Evolutionary conservation across 1,140 invertebrate genomes (phyloP).

Genomic region (Acromyrmex heyeri): DNA sequence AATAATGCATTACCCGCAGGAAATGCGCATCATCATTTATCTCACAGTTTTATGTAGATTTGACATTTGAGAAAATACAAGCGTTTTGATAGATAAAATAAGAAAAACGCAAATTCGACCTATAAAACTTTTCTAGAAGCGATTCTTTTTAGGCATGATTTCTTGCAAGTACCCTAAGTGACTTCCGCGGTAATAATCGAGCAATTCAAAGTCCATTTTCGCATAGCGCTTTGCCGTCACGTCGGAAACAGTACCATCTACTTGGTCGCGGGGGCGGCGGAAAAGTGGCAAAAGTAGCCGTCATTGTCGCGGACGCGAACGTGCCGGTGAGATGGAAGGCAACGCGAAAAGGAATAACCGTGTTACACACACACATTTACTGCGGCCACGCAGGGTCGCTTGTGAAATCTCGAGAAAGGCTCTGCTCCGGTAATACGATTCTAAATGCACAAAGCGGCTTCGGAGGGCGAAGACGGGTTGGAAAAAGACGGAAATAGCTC

Average conservation of each 20-base stretch:
- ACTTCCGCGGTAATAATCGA: slow-evolving; percentile 70
- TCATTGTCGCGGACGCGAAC: slow-evolving; percentile 69
- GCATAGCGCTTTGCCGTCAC: slow-evolving; percentile 64
- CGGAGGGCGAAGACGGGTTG: neutral
- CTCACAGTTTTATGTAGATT: neutral
- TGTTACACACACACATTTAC: slow-evolving; percentile 67
- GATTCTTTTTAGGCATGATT: slow-evolving; percentile 15
- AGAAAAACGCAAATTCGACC: neutral
- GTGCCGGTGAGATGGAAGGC: slow-evolving; percentile 55
- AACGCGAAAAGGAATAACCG: slow-evolving; percentile 66
- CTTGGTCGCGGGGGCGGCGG: slow-evolving; percentile 31
- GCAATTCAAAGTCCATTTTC: slow-evolving; percentile 83
- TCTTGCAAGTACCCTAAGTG: slow-evolving; percentile 50
- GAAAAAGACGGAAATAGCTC: slow-evolving; percentile 58
- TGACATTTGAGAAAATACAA: slow-evolving; percentile 10
- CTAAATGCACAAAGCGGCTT: slow-evolving; percentile 76
- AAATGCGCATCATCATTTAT: too few relatives aligned
- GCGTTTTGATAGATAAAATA: neutral
- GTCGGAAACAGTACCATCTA: slow-evolving; percentile 8
- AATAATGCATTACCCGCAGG: too few relatives aligned
- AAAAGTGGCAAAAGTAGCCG: slow-evolving; percentile 66
- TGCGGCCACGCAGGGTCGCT: slow-evolving; percentile 19
- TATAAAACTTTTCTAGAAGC: neutral
- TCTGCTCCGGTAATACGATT: slow-evolving; percentile 74
- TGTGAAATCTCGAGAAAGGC: slow-evolving; percentile 36